Percentiles rank a stretch among this genome's conserved stretches.
Evolutionary conservation across 2,113 vertebrate genomes (phyloP).

Genomic region (Brachyhypopomus gauderio): DNA sequence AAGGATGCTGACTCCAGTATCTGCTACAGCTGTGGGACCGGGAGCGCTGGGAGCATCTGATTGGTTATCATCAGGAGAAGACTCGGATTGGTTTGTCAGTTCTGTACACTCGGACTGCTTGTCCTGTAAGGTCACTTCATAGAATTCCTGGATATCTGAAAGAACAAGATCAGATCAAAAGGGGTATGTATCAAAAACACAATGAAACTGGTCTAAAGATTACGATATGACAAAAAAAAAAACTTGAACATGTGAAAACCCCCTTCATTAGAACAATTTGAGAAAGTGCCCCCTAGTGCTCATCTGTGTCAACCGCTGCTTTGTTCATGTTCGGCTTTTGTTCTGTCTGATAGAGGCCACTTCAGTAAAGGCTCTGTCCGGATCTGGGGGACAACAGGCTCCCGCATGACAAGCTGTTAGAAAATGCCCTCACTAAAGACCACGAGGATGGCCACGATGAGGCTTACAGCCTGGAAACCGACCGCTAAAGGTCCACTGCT

Average conservation of each 20-base stretch:
- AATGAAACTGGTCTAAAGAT: no score
- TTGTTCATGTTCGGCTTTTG: not conserved
- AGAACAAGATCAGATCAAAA: not conserved
- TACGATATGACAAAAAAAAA: no score
- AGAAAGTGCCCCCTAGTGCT: no score
- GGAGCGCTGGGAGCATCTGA: conserved; percentile 83
- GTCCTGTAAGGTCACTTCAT: conserved; percentile 87
- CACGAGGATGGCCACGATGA: no score
- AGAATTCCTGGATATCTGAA: conserved; percentile 90
- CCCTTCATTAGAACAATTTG: no score
- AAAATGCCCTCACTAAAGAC: not conserved
- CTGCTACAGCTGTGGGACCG: conserved; percentile 78
- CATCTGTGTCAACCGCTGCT: not conserved
- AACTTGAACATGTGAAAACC: no score
- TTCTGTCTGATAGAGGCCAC: not conserved
- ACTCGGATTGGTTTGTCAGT: conserved; percentile 71
- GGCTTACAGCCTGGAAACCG: no score
- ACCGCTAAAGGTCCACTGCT: no score
- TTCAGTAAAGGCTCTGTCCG: not conserved
- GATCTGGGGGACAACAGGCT: not conserved
- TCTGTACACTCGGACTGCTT: conserved; percentile 78
- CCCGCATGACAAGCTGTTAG: not conserved
- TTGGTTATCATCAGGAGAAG: conserved; percentile 74
- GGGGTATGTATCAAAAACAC: not conserved
- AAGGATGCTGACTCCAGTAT: conserved; percentile 78